These are phyloP conservation scores for Drosophila nigritarsus DNA, from an alignment of 2,888 invertebrate species.

Conservation along the genomic window DNA sequence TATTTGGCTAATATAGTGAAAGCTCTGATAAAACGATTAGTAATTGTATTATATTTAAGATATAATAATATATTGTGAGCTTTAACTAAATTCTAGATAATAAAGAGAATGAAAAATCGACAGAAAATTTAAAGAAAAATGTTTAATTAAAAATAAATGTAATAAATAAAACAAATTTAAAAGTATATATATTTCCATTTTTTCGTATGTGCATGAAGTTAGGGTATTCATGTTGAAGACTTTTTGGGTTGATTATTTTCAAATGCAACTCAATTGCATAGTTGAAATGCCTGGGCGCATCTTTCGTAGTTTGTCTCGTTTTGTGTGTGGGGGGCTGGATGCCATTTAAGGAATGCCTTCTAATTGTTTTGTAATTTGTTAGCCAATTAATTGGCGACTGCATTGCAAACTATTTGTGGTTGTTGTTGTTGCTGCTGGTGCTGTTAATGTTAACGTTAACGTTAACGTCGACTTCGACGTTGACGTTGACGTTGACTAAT, in stretches of 20 bases:
- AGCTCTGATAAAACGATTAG: neutral
- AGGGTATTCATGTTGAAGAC: slow-evolving; percentile 26
- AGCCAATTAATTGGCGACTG: slow-evolving; percentile 75
- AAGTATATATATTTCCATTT: too few species aligned
- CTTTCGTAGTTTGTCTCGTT: slow-evolving; percentile 39
- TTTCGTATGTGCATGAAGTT: neutral
- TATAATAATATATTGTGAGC: too few species aligned
- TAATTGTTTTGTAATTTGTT: slow-evolving; percentile 81
- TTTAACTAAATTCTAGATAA: neutral
- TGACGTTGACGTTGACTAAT: slow-evolving; percentile 64
- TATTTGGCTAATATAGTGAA: neutral
- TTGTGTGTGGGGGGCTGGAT: slow-evolving; percentile 43
- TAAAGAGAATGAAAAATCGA: neutral
- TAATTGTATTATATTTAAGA: neutral
- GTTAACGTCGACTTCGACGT: slow-evolving; percentile 30
- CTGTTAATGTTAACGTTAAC: slow-evolving; percentile 27
- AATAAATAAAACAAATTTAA: neutral
- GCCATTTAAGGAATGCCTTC: slow-evolving; percentile 73
- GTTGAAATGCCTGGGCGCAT: slow-evolving; percentile 68
- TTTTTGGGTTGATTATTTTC: neutral
- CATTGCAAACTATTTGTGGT: slow-evolving; percentile 50
- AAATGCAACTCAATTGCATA: slow-evolving; percentile 41
- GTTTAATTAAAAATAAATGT: neutral
- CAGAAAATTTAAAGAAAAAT: neutral
- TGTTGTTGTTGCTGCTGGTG: slow-evolving; percentile 34